Conservation (phyloP, 2,888 invertebrate genomes). For the Agrotis ipsilon region DNA sequence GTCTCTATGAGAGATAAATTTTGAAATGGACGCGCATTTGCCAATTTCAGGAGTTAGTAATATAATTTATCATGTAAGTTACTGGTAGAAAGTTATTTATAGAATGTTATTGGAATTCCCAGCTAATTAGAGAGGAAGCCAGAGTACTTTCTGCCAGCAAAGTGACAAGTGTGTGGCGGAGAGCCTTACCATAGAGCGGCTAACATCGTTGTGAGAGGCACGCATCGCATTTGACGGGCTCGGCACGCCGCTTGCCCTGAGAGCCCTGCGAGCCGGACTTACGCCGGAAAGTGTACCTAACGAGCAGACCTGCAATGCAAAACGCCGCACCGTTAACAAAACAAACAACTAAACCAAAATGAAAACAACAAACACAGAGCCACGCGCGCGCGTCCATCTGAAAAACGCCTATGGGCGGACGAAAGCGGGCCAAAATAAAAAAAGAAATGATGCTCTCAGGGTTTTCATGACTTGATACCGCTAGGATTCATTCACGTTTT, state of each 20-base stretch:
- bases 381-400: slow-evolving; percentile 89
- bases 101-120: slow-evolving; percentile 19
- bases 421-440: slow-evolving; percentile 87
- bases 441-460: slow-evolving; percentile 81
- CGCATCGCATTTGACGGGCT: slow-evolving; percentile 91
- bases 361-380: slow-evolving; percentile 82
- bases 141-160: slow-evolving; percentile 77
- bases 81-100: slow-evolving; percentile 72
- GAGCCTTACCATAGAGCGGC: slow-evolving; percentile 89
- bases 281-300: slow-evolving; percentile 92
- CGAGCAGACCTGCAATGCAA: slow-evolving; percentile 92
- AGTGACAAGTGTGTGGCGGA: slow-evolving; percentile 72
- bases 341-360: slow-evolving; percentile 85
- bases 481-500: slow-evolving; percentile 83
- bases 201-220: slow-evolving; percentile 91
- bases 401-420: slow-evolving; percentile 88
- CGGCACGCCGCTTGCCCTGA: slow-evolving; percentile 89
- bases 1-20: slow-evolving; percentile 73
- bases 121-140: slow-evolving; percentile 60
- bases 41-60: slow-evolving; percentile 69
- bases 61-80: slow-evolving; percentile 57
- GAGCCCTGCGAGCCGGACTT: slow-evolving; percentile 91
- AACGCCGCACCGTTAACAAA: slow-evolving; percentile 91
- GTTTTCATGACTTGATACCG: slow-evolving; percentile 85
- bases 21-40: slow-evolving; percentile 85